These are phyloP conservation scores for Eledona agricola DNA, from an alignment of 2,888 invertebrate species.

Conservation along the genomic window DNA sequence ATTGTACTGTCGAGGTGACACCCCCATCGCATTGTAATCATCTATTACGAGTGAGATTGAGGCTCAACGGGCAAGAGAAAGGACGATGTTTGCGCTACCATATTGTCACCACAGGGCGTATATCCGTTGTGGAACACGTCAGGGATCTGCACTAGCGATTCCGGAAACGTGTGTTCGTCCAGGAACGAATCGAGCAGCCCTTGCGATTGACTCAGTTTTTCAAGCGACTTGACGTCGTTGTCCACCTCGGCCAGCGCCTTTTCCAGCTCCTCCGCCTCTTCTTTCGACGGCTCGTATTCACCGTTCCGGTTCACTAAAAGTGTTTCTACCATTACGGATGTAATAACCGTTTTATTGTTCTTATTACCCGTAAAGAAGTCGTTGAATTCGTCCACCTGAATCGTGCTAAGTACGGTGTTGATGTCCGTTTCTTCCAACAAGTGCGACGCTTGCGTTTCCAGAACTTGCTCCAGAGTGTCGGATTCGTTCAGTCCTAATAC, in stretches of 20 bases:
- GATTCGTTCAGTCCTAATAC: constrained; percentile 66
- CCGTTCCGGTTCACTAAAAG: constrained; percentile 72
- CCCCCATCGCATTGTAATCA: constrained; percentile 13
- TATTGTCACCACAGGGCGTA: constrained; percentile 57
- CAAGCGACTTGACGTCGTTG: constrained; percentile 75
- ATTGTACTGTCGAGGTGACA: constrained; percentile 46
- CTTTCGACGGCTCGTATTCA: constrained; percentile 76
- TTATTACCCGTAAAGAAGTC: constrained; percentile 76
- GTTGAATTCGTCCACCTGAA: constrained; percentile 84
- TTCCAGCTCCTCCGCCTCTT: constrained; percentile 89
- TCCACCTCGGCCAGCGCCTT: constrained; percentile 83
- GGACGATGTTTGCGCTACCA: constrained; percentile 54
- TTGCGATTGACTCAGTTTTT: constrained; percentile 71
- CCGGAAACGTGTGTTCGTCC: constrained; percentile 67
- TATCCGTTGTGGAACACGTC: constrained; percentile 65
- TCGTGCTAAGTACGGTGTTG: constrained; percentile 79
- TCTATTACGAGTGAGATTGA: constrained; percentile 54
- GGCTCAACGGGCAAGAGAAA: constrained; percentile 56
- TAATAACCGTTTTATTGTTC: neutral
- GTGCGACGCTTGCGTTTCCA: constrained; percentile 72
- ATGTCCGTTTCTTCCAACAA: constrained; percentile 79
- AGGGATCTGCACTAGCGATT: constrained; percentile 64
- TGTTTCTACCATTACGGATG: constrained; percentile 3
- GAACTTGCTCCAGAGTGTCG: constrained; percentile 70
- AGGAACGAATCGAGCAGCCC: constrained; percentile 70